Evolutionary conservation across 2,113 vertebrate genomes (phyloP).

Genomic region (Riparia riparia): DNA sequence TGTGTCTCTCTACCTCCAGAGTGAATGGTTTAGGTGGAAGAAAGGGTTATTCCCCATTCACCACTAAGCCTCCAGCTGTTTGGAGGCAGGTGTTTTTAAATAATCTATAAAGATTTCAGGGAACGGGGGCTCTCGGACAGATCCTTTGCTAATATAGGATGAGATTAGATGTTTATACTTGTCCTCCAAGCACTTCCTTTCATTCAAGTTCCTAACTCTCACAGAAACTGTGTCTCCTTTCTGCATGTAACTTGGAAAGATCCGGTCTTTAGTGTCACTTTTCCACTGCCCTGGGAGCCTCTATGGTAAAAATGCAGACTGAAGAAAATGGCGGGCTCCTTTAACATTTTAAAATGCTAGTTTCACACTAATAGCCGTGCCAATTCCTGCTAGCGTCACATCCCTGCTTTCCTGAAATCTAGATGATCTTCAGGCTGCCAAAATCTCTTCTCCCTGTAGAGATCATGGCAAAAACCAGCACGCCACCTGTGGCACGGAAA

Average conservation of each 20-base stretch:
- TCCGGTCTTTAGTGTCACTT: slow-evolving; percentile 14
- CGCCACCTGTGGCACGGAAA: neutral
- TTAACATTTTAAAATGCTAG: neutral
- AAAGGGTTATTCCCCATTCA: neutral
- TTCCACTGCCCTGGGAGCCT: neutral
- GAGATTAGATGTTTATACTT: neutral
- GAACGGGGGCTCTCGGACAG: neutral
- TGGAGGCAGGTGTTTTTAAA: slow-evolving; percentile 30
- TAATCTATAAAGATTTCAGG: neutral
- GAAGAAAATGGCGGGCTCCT: slow-evolving; percentile 7
- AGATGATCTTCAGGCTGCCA: neutral
- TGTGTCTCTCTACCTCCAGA: neutral
- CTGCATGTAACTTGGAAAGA: neutral
- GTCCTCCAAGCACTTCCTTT: neutral
- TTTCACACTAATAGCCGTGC: neutral
- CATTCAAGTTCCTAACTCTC: neutral
- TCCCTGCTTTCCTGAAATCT: neutral
- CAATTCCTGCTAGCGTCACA: neutral
- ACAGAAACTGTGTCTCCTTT: neutral
- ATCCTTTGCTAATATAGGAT: neutral
- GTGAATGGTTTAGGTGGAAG: slow-evolving; percentile 13
- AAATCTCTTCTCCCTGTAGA: neutral
- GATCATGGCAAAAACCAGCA: neutral
- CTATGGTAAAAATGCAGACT: neutral
- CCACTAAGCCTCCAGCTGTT: neutral